phyloP scores from a whole-genome alignment of 1,140 invertebrate genomes.

The Solenopsis invicta region DNA sequence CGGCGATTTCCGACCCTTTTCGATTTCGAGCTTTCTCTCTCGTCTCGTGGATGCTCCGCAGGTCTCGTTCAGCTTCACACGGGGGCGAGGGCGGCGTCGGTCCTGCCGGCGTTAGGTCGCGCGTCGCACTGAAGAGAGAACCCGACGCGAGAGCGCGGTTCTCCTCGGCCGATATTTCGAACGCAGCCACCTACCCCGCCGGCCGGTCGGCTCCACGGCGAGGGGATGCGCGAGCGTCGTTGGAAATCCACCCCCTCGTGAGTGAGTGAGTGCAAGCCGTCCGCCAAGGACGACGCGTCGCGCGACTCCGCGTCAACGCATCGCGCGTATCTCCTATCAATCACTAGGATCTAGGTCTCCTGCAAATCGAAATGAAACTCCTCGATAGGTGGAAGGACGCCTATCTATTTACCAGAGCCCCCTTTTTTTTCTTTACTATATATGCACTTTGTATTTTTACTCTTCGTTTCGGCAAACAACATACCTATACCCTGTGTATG shows the following conservation, averaged over 20 bases:
- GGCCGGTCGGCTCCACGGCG: slow-evolving; percentile 19
- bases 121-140: slow-evolving; percentile 82
- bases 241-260: slow-evolving; percentile 16
- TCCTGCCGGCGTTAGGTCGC: slow-evolving; percentile 82
- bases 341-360: not conserved
- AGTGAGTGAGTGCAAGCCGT: not conserved
- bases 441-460: not conserved
- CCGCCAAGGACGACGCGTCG: slow-evolving; percentile 22
- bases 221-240: slow-evolving; percentile 49
- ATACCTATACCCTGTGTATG: not conserved
- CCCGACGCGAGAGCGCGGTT: slow-evolving; percentile 51
- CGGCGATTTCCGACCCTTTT: not conserved
- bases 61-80: slow-evolving; percentile 65
- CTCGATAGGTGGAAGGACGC: not conserved
- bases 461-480: not conserved
- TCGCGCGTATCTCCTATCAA: not conserved
- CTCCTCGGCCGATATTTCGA: slow-evolving; percentile 69
- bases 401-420: not conserved
- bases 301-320: not conserved
- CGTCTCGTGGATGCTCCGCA: slow-evolving; percentile 41
- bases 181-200: slow-evolving; percentile 57
- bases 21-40: slow-evolving; percentile 12
- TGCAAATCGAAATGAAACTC: not conserved
- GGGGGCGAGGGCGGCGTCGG: slow-evolving; percentile 80
- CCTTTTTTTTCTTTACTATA: not conserved